Evolutionary conservation across 2,797 vertebrate species (phyloP), one percentile per base, ranked within the genome.

Genomic region (Amazona finschi): DNA sequence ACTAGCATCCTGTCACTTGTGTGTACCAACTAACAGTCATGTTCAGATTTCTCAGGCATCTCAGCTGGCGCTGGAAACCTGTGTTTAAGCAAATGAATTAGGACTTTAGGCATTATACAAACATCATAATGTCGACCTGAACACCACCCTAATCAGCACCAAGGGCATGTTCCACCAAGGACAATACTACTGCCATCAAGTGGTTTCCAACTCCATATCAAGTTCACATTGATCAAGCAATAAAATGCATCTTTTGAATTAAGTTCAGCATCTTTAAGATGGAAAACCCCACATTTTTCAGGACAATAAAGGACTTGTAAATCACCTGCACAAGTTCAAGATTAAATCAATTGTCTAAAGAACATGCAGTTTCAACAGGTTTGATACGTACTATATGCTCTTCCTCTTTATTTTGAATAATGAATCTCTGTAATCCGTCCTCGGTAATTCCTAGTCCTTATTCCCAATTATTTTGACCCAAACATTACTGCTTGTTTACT

Each of bases 1-100:
- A 17, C 33, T 5, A 24, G 21, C 9, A 41, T 5, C 77, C 36
- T 12, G 12, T 18, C 25, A 27, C 9, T 53, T 0, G 0, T 65
- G 30, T 13, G 4, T 25, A 8, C 20, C 14, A 46, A 22, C 24
- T 8, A 33, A 49, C 7, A 16, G 31, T 9, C 31, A 33, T 11
- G 25, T 53, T 31, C 44, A 53, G 44, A 27, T 43, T 41, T 46
- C 25, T 7, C 11, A 53, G 7, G 39, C 27, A 43, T 25, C 77
- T 21, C 71, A 43, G 31, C 11, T 61, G 77, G 25, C 15, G 18
- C 71, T 15, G 18, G 46, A 65, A 61, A 8, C 30, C 13, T 4
- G 5, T 15, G 13, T 8, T 77, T 47, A 77, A 66, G 22, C 25
- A 53, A 65, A 74, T 15, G 4, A 65, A 38, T 65, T 47, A 52